These are phyloP conservation scores for Pardosa pseudoannulata DNA, from an alignment of 2,888 invertebrate species.

Conservation along the genomic window DNA sequence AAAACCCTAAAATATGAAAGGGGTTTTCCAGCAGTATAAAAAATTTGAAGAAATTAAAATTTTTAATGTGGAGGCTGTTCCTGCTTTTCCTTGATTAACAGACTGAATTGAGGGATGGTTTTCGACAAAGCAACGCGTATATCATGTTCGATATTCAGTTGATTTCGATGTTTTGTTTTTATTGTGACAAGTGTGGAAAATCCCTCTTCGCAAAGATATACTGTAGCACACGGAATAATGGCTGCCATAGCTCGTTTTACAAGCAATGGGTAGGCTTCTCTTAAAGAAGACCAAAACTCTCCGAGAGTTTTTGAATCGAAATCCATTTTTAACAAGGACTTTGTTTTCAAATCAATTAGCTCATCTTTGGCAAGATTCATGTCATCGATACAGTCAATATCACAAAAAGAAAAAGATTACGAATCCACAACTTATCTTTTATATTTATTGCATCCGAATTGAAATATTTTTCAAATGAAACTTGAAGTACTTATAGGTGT, in stretches of 20 bases:
- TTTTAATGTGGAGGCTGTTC: too few relatives aligned
- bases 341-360: conserved; percentile 32
- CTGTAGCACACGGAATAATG: conserved; percentile 30
- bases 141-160: conserved; percentile 41
- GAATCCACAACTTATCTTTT: too few relatives aligned
- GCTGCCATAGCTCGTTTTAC: conserved; percentile 32
- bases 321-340: conserved; percentile 28
- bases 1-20: too few relatives aligned
- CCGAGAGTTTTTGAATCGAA: neutral
- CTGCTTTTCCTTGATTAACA: conserved; percentile 46
- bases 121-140: conserved; percentile 41
- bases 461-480: too few relatives aligned
- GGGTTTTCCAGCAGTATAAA: too few relatives aligned
- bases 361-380: conserved; percentile 39
- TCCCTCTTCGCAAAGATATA: conserved; percentile 25
- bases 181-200: conserved; percentile 26
- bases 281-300: conserved; percentile 28
- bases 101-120: conserved; percentile 38
- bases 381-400: conserved; percentile 48
- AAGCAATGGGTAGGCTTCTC: conserved; percentile 30
- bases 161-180: conserved; percentile 20
- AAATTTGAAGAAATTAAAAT: too few relatives aligned
- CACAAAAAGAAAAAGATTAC: too few relatives aligned
- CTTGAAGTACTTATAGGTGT: too few relatives aligned
- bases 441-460: too few relatives aligned